phyloP scores from a whole-genome alignment of 2,888 invertebrate genomes.

The Meloe dianella region DNA sequence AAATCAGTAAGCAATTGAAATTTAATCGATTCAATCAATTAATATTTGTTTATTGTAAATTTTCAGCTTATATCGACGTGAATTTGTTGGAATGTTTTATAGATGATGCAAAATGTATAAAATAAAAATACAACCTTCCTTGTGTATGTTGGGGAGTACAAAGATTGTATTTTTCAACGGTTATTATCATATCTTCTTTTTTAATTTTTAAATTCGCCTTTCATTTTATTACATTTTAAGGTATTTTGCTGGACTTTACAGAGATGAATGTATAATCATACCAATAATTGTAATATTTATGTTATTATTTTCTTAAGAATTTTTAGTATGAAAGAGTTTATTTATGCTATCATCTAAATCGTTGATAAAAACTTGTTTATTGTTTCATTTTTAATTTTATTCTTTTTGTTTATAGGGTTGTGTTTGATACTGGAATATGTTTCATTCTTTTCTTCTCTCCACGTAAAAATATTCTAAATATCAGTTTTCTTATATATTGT shows the following conservation, averaged over 20 bases:
- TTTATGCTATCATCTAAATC: slow-evolving; percentile 3
- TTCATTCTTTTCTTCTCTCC: background rate
- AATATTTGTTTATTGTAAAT: slow-evolving; percentile 22
- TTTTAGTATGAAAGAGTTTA: no score
- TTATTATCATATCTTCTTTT: slow-evolving; percentile 16
- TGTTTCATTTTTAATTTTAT: background rate
- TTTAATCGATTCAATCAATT: no score
- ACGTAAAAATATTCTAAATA: background rate
- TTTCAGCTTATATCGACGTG: slow-evolving; percentile 61
- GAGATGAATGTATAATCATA: no score
- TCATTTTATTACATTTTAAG: background rate
- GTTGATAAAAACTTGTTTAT: background rate
- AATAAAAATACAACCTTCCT: slow-evolving; percentile 40
- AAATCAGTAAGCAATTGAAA: slow-evolving; percentile 87
- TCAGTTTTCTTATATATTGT: background rate
- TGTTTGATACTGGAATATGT: slow-evolving; percentile 3
- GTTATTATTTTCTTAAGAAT: no score
- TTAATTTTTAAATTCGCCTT: background rate
- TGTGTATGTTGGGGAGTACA: slow-evolving; percentile 44
- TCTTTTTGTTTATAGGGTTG: background rate
- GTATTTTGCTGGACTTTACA: background rate
- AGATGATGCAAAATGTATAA: slow-evolving; percentile 34
- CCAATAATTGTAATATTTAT: no score
- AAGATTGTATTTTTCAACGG: slow-evolving; percentile 39
- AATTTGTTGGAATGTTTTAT: slow-evolving; percentile 43